Evolutionary conservation across 2,888 invertebrate genomes (phyloP).

Genomic region (Laothoe populi): DNA sequence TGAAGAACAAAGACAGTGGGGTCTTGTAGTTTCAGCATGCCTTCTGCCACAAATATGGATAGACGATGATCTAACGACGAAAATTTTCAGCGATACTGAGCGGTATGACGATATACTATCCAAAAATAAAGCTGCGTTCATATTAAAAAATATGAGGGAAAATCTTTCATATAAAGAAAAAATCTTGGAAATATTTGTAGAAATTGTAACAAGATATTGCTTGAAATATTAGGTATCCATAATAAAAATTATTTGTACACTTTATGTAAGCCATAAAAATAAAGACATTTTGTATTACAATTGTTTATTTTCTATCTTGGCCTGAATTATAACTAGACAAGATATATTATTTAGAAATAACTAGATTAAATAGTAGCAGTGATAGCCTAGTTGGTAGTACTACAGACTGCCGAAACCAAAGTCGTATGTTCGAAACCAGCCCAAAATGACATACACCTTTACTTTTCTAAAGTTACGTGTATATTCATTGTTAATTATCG

Average conservation of each 20-base stretch:
- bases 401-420: no score
- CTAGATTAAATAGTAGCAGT: no score
- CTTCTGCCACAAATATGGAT: constrained; percentile 82
- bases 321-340: background rate
- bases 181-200: constrained; percentile 81
- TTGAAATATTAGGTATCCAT: constrained; percentile 33
- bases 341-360: no score
- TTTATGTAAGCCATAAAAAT: background rate
- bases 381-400: no score
- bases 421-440: no score
- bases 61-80: constrained; percentile 74
- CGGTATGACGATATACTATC: constrained; percentile 84
- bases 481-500: no score
- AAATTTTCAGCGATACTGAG: constrained; percentile 72
- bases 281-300: background rate
- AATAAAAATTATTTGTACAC: background rate
- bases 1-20: constrained; percentile 79
- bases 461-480: no score
- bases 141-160: constrained; percentile 80
- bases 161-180: constrained; percentile 78
- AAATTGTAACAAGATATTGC: constrained; percentile 80
- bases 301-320: background rate
- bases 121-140: constrained; percentile 80
- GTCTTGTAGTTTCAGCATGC: constrained; percentile 82
- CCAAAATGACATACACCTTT: no score